Evolutionary conservation across 2,888 invertebrate species (phyloP), one percentile per base, ranked within the genome.

Genomic region (Xylophagus ater): DNA sequence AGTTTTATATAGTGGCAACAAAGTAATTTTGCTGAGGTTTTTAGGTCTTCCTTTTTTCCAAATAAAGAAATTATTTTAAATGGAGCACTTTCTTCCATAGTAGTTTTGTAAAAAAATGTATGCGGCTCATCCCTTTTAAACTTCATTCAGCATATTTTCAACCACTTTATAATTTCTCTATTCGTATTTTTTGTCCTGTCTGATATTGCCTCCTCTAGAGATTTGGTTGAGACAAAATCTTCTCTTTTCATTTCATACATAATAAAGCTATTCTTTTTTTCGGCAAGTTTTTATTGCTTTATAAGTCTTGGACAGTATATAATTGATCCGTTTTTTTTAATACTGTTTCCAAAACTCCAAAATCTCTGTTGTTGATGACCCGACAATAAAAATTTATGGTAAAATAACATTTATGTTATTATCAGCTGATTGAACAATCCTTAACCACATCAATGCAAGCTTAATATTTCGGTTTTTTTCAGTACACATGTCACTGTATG

Each of bases 381-480:
- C 25, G 47, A 50, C 28, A 47, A 26, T 40, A 47, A 42, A 44
- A 49, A 49, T 44, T 47, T 48, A 38, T 45, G 43, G 32, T 38
- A n/a, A 38, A 20, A 43, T 29, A 23, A 34, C 41, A 36, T 45
- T 19, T 38, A 38, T 32, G 47, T 40, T 37, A 35, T 40, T 44
- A 24, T 42, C 39, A 15, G 20, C 21, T 13, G 33, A 26, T 24
- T 34, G 34, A 20, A 39, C 42, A 35, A 40, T 28, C 37, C 40
- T 40, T 29, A 40, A 23, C 26, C 32, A 40, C 20, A 28, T 32
- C 21, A 40, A 33, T 10, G 36, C 31, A 17, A 39, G 23, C 21
- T 32, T 37, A 21, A 30, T 17, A 30, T 31, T 32, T 25, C 40
- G 34, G 31, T n/a, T n/a, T n/a, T n/a, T n/a, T n/a, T n/a, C n/a